Evolutionary conservation across 2,797 vertebrate genomes (phyloP).

Genomic region (Sebastiscus tertius): DNA sequence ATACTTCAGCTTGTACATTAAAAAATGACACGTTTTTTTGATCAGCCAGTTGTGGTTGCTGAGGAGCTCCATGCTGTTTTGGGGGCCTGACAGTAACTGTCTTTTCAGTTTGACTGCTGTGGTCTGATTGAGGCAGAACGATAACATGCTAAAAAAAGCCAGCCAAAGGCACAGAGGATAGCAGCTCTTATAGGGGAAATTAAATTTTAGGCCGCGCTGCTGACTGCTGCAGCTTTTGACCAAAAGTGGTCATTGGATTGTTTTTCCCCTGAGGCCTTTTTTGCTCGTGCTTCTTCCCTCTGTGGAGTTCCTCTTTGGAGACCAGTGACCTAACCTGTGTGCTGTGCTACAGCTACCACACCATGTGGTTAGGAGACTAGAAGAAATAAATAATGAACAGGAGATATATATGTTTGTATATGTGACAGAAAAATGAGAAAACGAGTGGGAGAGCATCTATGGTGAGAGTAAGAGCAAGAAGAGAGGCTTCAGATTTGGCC

Average conservation of each 20-base stretch:
- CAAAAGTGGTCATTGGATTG: constrained; percentile 73
- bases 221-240: constrained; percentile 69
- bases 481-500: constrained; percentile 43
- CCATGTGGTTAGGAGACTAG: constrained; percentile 11
- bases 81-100: not conserved
- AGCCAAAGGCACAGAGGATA: constrained; percentile 39
- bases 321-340: constrained; percentile 31
- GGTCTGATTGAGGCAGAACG: constrained; percentile 49
- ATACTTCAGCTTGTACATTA: not conserved
- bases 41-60: constrained; percentile 5
- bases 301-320: constrained; percentile 48
- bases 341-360: constrained; percentile 19
- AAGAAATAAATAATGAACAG: constrained; percentile 28
- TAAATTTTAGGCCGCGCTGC: constrained; percentile 45
- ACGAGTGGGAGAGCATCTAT: constrained; percentile 39
- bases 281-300: not conserved
- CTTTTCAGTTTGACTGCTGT: constrained; percentile 39
- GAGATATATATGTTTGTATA: not conserved
- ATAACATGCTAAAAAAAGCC: constrained; percentile 68
- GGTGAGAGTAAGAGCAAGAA: constrained; percentile 21
- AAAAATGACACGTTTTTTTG: constrained; percentile 11
- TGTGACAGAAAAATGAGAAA: constrained; percentile 16
- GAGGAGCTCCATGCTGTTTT: constrained; percentile 5
- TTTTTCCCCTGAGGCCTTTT: constrained; percentile 42
- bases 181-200: constrained; percentile 66